Base-by-base conservation (phyloP, 2,113 vertebrate species). In the Mugil cephalus region DNA sequence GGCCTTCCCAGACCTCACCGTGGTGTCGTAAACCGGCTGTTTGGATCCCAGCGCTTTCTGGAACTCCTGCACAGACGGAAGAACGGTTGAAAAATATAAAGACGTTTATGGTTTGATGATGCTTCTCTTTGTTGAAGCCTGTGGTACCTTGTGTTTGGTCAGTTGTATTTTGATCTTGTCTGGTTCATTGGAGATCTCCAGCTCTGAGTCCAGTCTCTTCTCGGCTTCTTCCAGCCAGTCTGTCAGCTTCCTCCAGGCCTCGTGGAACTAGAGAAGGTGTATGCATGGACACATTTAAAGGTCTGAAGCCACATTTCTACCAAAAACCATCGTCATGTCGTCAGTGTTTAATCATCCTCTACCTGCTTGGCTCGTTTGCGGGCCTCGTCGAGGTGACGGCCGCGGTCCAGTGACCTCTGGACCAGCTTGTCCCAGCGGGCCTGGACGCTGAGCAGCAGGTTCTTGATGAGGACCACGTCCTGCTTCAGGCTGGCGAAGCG, bases 151-250 rank as follows among this genome's bases (percentile, higher is more conserved):
- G 90, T 99, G 98, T 74, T 98, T 99, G 67, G 95, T 91, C 62
- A 99, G 95, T 50, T 99, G 98, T 3, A 99, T 88, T 92, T 99
- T 99, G 90, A 99, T 99, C 92, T 97, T 99, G 92, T 99, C 98
- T 0, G 98, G 98, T 84, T 99, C 98, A 0, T 99, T 99, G 76
- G 98, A 98, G 90, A 99, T 99, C 89, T 99, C 98, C 90, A 99
- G 86, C 90, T 99, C 98, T 0, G 98, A 96, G 86, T 99, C 97
- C 91, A 99, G 93, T 64, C 96, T 94, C 75, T 94, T 96, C 93
- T 99, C 98, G 1, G 98, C 98, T 79, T 99, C 98, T 85, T 99
- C 98, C 35, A 99, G 88, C 98, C 98, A 99, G 85, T 99, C 98
- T 0, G 95, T 92, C 74, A 99, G 88, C 80, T 99, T 99, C 91